These are phyloP conservation scores for Mastomys natalensis DNA, from an alignment of 2,113 vertebrate species.

Conservation along the genomic window DNA sequence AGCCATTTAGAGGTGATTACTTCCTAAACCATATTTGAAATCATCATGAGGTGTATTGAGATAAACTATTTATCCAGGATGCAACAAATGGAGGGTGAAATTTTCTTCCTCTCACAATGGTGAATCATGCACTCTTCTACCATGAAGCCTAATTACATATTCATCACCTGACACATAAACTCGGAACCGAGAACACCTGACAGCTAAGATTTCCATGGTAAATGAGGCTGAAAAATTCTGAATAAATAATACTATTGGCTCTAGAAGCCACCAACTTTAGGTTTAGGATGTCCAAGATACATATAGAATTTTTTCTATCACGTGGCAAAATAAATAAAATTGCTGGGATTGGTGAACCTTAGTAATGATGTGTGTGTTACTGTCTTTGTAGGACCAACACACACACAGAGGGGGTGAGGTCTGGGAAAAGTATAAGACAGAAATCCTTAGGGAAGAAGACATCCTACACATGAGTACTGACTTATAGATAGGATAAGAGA, in stretches of 20 bases:
- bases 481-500: neutral
- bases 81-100: conserved; percentile 39
- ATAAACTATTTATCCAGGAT: conserved; percentile 42
- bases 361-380: neutral
- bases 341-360: neutral
- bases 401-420: neutral
- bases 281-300: neutral
- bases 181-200: neutral
- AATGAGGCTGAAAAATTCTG: conserved; percentile 4
- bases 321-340: conserved; percentile 21
- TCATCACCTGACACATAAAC: neutral
- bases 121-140: neutral
- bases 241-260: conserved; percentile 25
- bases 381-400: neutral
- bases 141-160: neutral
- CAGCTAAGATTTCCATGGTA: neutral
- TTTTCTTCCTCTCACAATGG: conserved; percentile 26
- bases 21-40: conserved; percentile 5
- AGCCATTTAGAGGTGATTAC: neutral
- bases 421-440: neutral
- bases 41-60: neutral
- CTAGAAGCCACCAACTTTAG: neutral
- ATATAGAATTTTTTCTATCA: conserved; percentile 2
- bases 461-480: neutral
- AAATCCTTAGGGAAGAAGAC: neutral